These are phyloP conservation scores for Salmo trutta DNA, from an alignment of 2,797 vertebrate species.

Conservation along the genomic window DNA sequence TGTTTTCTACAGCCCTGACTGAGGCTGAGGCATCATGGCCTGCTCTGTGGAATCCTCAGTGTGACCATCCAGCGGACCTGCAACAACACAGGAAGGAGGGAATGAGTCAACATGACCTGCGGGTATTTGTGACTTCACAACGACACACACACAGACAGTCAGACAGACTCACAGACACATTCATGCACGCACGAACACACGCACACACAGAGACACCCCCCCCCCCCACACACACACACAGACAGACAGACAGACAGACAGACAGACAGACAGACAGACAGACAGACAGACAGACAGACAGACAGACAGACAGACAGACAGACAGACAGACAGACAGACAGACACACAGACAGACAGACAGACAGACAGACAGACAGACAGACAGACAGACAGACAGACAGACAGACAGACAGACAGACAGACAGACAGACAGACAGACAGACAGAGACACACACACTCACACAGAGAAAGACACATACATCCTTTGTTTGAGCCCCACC, in stretches of 20 bases:
- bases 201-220: background rate
- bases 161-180: background rate
- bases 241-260: background rate
- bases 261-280: background rate
- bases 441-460: background rate
- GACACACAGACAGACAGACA: background rate
- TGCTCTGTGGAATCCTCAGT: background rate
- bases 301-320: background rate
- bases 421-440: background rate
- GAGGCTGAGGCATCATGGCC: background rate
- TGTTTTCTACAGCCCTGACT: background rate
- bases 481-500: background rate
- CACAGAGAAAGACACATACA: background rate
- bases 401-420: background rate
- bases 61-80: conserved; percentile 37
- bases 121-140: background rate
- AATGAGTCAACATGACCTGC: background rate
- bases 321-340: background rate
- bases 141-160: background rate
- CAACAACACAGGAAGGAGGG: background rate
- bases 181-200: too few relatives aligned
- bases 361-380: background rate
- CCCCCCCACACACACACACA: background rate
- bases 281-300: background rate
- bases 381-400: background rate